These are phyloP conservation scores for Tragelaphus buxtoni DNA, from an alignment of 2,113 vertebrate species.

Conservation along the genomic window DNA sequence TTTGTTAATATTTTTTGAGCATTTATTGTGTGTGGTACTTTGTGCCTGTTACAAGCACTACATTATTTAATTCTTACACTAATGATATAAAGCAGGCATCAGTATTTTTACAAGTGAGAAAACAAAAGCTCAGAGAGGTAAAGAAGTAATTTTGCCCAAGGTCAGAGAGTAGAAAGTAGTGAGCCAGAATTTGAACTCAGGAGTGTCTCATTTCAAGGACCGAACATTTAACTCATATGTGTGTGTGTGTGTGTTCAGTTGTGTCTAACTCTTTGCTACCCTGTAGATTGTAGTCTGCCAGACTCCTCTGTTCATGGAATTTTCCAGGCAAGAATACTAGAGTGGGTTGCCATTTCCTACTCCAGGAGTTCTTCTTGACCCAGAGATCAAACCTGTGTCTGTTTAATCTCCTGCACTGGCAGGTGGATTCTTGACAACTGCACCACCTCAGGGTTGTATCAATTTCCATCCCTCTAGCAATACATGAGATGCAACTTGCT, in stretches of 20 bases:
- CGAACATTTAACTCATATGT: background rate
- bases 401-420: background rate
- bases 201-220: background rate
- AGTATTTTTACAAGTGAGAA: background rate
- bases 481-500: background rate
- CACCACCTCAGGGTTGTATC: background rate
- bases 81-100: background rate
- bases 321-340: background rate
- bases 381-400: background rate
- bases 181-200: background rate
- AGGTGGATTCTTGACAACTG: background rate
- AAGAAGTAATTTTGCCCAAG: background rate
- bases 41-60: background rate
- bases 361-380: background rate
- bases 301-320: background rate
- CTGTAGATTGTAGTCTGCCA: background rate
- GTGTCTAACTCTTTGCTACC: background rate
- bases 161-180: background rate
- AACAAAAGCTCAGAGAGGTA: background rate
- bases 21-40: background rate
- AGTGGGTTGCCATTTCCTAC: background rate
- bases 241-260: rapidly evolving
- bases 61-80: background rate
- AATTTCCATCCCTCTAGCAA: background rate
- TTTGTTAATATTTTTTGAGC: background rate